Base-by-base conservation (phyloP, 2,113 vertebrate genomes). In the Junco hyemalis region DNA sequence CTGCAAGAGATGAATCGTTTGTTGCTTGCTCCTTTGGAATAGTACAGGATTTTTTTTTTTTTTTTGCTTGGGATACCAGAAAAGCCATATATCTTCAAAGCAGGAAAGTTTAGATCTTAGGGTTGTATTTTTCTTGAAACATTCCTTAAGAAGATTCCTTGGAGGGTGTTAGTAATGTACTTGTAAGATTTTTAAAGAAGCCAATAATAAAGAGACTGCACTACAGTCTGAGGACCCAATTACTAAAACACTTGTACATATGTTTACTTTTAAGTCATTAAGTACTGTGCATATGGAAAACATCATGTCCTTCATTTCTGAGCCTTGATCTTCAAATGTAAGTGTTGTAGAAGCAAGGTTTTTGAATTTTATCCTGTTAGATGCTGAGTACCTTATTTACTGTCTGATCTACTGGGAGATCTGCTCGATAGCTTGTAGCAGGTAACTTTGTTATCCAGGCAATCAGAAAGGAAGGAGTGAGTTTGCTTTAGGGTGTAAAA, bases 211-310 rank as follows among this genome's bases (percentile, higher is more conserved):
- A 90, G 59, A 73, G 74, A 80, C 47, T 77, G 80, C 90, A 83
- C 80, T 95, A 66, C 47, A 88, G 86, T 86, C 86, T 81, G 84
- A 91, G 83, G 56, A 81, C 89, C 65, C 77, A 94, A 79, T 95
- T 96, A 93, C 80, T 89, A 77, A 81, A 92, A 71, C 86, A 89
- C 83, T 93, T 74, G 64, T 92, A 71, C 87, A 60, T 95, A 70
- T 91, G 91, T 95, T 96, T 95, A 84, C 78, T 95, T 96, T 95
- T 81, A 92, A 95, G 86, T 95, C 65, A 81, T 74, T 89, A 96
- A 95, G 73, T 84, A 79, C 60, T 64, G 81, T 87, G 92, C 91
- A 38, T 89, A 84, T 92, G 93, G 93, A 93, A 93, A 91, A 84
- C 28, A 7, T 93, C 81, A 68, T 86, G 89, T 91, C 91, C 81